Percentiles rank a stretch among this genome's conserved stretches.
Evolutionary conservation across 2,113 vertebrate genomes (phyloP).

Genomic region (Sapajus apella): DNA sequence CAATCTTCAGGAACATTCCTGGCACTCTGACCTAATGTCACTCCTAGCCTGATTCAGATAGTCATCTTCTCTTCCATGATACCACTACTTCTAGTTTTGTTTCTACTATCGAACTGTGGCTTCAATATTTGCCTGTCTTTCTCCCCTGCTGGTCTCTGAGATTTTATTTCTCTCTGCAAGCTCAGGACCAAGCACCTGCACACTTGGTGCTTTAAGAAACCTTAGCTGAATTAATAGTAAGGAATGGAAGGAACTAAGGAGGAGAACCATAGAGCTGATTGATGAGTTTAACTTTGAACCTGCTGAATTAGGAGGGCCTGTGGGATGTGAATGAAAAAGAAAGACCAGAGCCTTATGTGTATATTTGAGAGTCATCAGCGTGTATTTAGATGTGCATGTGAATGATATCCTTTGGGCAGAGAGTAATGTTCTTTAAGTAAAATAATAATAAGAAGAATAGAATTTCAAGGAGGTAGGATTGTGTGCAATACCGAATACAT

Average conservation of each 20-base stretch:
- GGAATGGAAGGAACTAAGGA: not conserved
- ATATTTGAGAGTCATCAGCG: not conserved
- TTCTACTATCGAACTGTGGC: not conserved
- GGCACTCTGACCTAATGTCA: not conserved
- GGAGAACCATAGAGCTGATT: not conserved
- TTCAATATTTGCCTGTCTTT: not conserved
- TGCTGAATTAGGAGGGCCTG: not conserved
- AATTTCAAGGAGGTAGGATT: not conserved
- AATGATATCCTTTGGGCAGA: not conserved
- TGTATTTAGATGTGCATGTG: not conserved
- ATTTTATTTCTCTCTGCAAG: not conserved
- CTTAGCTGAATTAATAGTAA: not conserved
- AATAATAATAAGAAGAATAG: not conserved
- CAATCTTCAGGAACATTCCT: not conserved
- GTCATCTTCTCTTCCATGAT: not conserved
- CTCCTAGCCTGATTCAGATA: not conserved
- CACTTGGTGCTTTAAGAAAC: not conserved
- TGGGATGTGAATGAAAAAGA: not conserved
- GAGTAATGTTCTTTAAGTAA: not conserved
- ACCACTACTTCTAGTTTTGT: not conserved
- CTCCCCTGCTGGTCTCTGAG: not conserved
- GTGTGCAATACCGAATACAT: not conserved
- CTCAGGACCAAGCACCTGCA: not conserved
- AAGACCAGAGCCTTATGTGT: not conserved
- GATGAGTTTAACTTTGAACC: not conserved